A percentile compares a stretch with the other conserved stretches of the same genome.
Evolutionary conservation across 2,888 invertebrate species (phyloP).

Genomic region (Adelognathus sp.): DNA sequence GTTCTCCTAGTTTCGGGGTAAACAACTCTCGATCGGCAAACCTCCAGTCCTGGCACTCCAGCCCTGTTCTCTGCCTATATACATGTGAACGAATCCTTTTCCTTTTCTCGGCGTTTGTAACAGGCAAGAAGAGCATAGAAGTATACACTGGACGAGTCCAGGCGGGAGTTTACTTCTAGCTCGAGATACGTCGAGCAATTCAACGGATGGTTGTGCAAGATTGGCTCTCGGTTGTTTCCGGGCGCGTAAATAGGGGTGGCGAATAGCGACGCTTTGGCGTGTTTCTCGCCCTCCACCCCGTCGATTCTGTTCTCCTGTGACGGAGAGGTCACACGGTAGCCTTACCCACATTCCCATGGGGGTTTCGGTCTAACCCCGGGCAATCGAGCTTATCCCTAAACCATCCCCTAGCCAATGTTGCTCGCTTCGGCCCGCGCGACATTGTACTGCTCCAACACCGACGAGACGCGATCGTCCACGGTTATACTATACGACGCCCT

Average conservation of each 20-base stretch:
- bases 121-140: conserved; percentile 49
- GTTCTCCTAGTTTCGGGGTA: conserved; percentile 68
- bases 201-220: background rate
- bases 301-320: conserved; percentile 78
- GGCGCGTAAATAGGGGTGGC: conserved; percentile 14
- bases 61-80: background rate
- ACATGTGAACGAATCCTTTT: conserved; percentile 45
- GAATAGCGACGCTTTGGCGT: conserved; percentile 18
- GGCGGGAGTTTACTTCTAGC: background rate
- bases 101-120: conserved; percentile 45
- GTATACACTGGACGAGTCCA: background rate
- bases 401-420: conserved; percentile 30
- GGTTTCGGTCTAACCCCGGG: conserved; percentile 66
- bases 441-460: background rate
- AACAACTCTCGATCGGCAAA: conserved; percentile 63
- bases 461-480: background rate
- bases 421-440: background rate
- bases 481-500: background rate
- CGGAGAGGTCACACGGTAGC: conserved; percentile 80
- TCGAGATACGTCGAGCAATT: background rate
- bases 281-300: conserved; percentile 48
- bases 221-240: conserved; percentile 21
- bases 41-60: background rate
- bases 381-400: conserved; percentile 49
- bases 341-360: conserved; percentile 80